Conservation (phyloP, 2,888 invertebrate genomes). For the Boloria selene region DNA sequence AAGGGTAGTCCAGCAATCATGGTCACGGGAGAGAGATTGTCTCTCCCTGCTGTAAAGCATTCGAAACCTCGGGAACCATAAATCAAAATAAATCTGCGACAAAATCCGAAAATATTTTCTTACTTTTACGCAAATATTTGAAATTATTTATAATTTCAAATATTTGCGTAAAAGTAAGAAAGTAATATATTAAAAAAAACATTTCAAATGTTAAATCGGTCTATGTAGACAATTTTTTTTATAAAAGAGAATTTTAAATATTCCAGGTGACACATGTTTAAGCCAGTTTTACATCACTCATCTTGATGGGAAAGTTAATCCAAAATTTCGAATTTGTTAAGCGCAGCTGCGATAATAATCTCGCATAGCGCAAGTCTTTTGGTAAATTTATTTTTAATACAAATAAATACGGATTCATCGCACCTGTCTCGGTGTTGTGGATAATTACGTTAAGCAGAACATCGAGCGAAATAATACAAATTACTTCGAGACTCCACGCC, state of each 20-base stretch:
- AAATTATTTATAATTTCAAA: too few species aligned
- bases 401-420: conserved; percentile 78
- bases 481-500: conserved; percentile 22
- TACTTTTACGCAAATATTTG: too few species aligned
- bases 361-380: conserved; percentile 68
- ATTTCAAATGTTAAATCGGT: too few species aligned
- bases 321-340: conserved; percentile 50
- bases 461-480: conserved; percentile 31
- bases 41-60: too few species aligned
- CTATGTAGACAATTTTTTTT: background rate
- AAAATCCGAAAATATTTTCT: too few species aligned
- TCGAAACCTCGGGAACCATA: too few species aligned
- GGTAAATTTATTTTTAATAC: conserved; percentile 77
- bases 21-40: too few species aligned
- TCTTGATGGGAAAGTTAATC: conserved; percentile 61
- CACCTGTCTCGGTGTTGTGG: conserved; percentile 51
- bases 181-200: too few species aligned
- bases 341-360: conserved; percentile 75
- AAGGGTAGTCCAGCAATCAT: too few species aligned
- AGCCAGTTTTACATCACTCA: conserved; percentile 30
- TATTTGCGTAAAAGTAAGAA: too few species aligned
- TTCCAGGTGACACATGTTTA: background rate
- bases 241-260: background rate
- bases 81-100: too few species aligned
- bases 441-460: conserved; percentile 29